Evolutionary conservation across 2,888 invertebrate genomes (phyloP).

Genomic region (Euzophera pinguis): DNA sequence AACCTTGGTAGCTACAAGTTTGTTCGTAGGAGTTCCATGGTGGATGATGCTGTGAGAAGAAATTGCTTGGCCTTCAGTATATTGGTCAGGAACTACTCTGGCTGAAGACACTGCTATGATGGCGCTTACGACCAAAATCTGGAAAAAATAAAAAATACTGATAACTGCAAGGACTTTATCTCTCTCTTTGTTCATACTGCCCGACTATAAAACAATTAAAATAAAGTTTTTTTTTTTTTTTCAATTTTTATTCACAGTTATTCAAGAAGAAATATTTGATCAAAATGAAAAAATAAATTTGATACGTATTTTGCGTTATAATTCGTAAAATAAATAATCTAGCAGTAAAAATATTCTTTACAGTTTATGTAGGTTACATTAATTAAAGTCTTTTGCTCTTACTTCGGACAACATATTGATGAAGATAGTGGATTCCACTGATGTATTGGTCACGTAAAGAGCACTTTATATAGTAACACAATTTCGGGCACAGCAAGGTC

Average conservation of each 20-base stretch:
- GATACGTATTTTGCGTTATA: too few species aligned
- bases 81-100: constrained; percentile 58
- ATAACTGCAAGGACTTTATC: too few species aligned
- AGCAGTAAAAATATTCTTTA: too few species aligned
- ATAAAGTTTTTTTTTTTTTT: too few species aligned
- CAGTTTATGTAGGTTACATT: too few species aligned
- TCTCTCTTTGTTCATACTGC: too few species aligned
- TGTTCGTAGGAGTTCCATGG: constrained; percentile 21
- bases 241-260: too few species aligned
- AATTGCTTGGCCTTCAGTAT: constrained; percentile 46
- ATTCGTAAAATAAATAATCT: too few species aligned
- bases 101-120: constrained; percentile 61
- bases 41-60: constrained; percentile 59
- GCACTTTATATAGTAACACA: constrained; percentile 24
- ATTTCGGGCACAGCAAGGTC: constrained; percentile 25
- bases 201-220: too few species aligned
- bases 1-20: constrained; percentile 20
- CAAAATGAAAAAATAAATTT: too few species aligned
- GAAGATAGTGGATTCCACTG: constrained; percentile 44
- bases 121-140: constrained; percentile 58
- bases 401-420: constrained; percentile 66
- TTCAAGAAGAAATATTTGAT: too few species aligned
- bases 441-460: constrained; percentile 20
- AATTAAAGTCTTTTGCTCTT: constrained; percentile 29
- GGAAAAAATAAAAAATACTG: constrained; percentile 21